Evolutionary conservation across 2,113 vertebrate genomes (phyloP), one percentile per base, ranked within the genome.

Genomic region (Labeo rohita): DNA sequence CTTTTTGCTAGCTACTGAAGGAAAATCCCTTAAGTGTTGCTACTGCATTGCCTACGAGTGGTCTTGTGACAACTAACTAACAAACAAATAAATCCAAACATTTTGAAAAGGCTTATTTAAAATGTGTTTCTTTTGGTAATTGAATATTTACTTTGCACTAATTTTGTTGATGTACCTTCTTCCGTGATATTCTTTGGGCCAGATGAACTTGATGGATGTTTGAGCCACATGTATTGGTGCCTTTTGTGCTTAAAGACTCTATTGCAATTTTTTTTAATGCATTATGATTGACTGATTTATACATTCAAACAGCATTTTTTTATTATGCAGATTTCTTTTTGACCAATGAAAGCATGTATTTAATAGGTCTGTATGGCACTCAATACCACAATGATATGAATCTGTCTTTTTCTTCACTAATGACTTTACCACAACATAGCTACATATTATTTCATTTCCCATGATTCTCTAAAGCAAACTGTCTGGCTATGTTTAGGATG

Each of bases 371-470:
- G 11, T 16, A 50, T 75, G 6, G 28, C 7, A 70, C 34, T 8
- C 39, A 45, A 16, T 45, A 43, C 13, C 28, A 28, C 28, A 28
- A 11, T 5, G 18, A 74, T 65, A 81, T 73, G 18, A 72, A 83
- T 86, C 88, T 54, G 47, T 74, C 84, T 85, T 72, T 66, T 74
- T n/a, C 13, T 8, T 76, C 39, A 36, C 11, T 87, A 83, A 91
- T 89, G 87, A 84, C 28, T 86, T 66, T 85, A 78, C 83, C 87
- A 89, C n/a, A 16, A 78, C 63, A 74, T 23, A 23, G 16, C 66
- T 70, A 16, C 79, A 61, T 87, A 63, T 85, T 79, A 84, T 21
- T 68, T 18, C 0, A 54, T 76, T 87, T 70, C 47, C 43, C 77
- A 84, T 75, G 18, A 75, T 80, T 56, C 59, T 80, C 66, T 75